Evolutionary conservation across 2,113 vertebrate genomes (phyloP).

Genomic region (Lota lota): DNA sequence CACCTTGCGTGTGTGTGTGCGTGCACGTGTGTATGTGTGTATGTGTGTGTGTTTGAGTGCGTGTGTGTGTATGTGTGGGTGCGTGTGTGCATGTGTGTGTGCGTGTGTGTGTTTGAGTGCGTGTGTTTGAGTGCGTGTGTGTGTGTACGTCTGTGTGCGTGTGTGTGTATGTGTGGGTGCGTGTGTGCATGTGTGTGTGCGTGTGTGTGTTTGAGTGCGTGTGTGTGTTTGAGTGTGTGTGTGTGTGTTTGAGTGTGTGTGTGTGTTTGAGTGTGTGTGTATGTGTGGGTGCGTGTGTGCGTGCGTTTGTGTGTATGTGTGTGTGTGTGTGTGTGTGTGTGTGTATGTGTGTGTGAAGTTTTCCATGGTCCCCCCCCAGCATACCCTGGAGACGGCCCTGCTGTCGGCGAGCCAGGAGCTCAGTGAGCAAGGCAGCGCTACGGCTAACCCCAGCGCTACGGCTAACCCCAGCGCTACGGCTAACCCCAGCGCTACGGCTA

Average conservation of each 20-base stretch:
- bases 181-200: neutral
- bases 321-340: neutral
- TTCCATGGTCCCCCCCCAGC: constrained; percentile 67
- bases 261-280: neutral
- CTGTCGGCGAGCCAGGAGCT: constrained; percentile 95
- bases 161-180: neutral
- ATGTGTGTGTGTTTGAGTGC: neutral
- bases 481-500: constrained; percentile 68
- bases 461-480: too few species aligned
- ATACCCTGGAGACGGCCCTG: constrained; percentile 94
- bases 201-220: neutral
- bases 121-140: neutral
- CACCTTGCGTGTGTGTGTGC: neutral
- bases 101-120: too few species aligned
- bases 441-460: too few species aligned
- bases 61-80: too few species aligned
- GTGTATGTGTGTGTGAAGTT: neutral
- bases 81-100: too few species aligned
- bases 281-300: too few species aligned
- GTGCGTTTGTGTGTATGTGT: neutral
- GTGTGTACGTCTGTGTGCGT: neutral
- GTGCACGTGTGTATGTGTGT: neutral
- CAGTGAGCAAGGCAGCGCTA: constrained; percentile 75
- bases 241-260: neutral
- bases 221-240: neutral